Evolutionary conservation across 2,888 invertebrate genomes (phyloP).

Genomic region (Drosophila kuntzei): DNA sequence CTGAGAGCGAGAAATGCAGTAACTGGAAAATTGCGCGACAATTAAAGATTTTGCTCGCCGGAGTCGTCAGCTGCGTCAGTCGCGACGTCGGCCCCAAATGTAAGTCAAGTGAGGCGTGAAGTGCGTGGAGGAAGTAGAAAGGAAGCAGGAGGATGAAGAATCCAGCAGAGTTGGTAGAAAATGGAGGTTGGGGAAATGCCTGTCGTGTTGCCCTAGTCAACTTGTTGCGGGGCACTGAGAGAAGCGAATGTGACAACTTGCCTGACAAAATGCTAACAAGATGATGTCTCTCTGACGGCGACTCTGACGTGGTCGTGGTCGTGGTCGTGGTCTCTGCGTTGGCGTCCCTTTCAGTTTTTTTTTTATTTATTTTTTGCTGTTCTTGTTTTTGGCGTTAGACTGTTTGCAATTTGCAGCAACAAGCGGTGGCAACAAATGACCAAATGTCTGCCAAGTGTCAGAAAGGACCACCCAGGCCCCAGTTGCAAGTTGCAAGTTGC

Average conservation of each 20-base stretch:
- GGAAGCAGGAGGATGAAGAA: background rate
- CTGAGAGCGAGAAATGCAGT: conserved; percentile 68
- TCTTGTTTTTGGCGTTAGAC: conserved; percentile 13
- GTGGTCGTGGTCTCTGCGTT: conserved; percentile 23
- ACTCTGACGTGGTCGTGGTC: conserved; percentile 14
- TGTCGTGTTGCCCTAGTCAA: conserved; percentile 53
- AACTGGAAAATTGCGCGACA: conserved; percentile 82
- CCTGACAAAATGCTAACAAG: conserved; percentile 82
- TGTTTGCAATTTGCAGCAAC: conserved; percentile 67
- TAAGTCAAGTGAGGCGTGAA: conserved; percentile 78
- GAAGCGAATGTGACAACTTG: conserved; percentile 77
- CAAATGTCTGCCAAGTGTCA: conserved; percentile 74
- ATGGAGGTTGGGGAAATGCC: conserved; percentile 1
- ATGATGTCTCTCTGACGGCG: conserved; percentile 59
- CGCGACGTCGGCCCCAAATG: conserved; percentile 58
- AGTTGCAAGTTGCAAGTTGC: background rate
- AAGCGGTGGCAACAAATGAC: conserved; percentile 77
- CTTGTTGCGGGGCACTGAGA: conserved; percentile 64
- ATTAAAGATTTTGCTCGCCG: conserved; percentile 78
- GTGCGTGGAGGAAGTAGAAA: conserved; percentile 48
- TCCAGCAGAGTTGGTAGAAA: background rate
- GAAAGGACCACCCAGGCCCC: conserved; percentile 50
- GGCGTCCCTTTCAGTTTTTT: conserved; percentile 24
- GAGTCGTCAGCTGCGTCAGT: conserved; percentile 22
- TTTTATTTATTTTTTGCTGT: conserved; percentile 12